Conservation (phyloP, 2,113 vertebrate genomes). For the Labeo rohita region DNA sequence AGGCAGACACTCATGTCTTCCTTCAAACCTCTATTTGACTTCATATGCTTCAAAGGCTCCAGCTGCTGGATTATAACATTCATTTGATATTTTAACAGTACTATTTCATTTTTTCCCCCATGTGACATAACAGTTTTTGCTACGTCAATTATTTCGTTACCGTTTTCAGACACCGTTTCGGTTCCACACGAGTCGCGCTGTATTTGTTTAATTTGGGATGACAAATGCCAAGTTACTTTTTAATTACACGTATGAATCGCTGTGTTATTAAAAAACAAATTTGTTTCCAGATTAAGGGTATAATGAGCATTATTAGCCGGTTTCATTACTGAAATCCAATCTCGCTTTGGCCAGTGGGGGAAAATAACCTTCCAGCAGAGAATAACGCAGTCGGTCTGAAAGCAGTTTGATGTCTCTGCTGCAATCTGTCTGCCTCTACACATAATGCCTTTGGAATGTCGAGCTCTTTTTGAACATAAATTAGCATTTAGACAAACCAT, state of each 20-base stretch:
- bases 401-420: slow-evolving; percentile 42
- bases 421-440: slow-evolving; percentile 45
- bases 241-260: slow-evolving; percentile 49
- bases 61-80: background rate
- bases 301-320: slow-evolving; percentile 55
- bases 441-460: slow-evolving; percentile 48
- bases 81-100: background rate
- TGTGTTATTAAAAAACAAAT: slow-evolving; percentile 42
- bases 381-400: slow-evolving; percentile 45
- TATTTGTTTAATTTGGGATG: slow-evolving; percentile 32
- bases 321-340: slow-evolving; percentile 61
- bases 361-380: slow-evolving; percentile 42
- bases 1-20: background rate
- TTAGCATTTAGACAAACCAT: slow-evolving; percentile 58
- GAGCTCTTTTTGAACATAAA: slow-evolving; percentile 53
- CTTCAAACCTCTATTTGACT: background rate
- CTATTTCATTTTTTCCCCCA: background rate
- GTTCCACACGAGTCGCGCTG: background rate
- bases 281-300: slow-evolving; percentile 9
- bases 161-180: slow-evolving; percentile 13
- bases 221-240: slow-evolving; percentile 54
- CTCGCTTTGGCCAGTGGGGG: slow-evolving; percentile 35
- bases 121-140: background rate
- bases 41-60: background rate
- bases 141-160: background rate